Evolutionary conservation across 2,888 invertebrate genomes (phyloP).

Genomic region (Ophion slaviceki): DNA sequence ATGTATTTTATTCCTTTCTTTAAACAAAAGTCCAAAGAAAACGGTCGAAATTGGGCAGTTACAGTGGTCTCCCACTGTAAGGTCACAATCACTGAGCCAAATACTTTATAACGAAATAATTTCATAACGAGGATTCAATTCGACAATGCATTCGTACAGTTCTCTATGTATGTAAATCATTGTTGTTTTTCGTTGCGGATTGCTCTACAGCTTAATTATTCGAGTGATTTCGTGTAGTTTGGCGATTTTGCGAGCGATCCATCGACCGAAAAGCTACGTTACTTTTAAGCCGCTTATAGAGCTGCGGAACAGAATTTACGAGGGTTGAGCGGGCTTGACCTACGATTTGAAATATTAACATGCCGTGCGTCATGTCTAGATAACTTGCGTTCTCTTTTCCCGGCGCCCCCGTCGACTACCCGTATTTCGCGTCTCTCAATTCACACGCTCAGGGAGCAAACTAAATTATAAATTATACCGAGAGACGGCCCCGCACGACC

Average conservation of each 20-base stretch:
- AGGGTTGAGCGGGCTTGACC: slow-evolving; percentile 57
- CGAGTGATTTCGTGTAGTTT: slow-evolving; percentile 4
- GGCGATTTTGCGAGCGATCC: neutral
- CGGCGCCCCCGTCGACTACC: neutral
- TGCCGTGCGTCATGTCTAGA: slow-evolving; percentile 58
- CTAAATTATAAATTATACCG: slow-evolving; percentile 55
- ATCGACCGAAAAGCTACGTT: slow-evolving; percentile 64
- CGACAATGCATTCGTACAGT: too few relatives aligned
- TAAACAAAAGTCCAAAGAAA: too few relatives aligned
- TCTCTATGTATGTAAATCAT: too few relatives aligned
- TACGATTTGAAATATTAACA: slow-evolving; percentile 72
- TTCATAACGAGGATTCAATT: too few relatives aligned
- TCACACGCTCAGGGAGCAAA: slow-evolving; percentile 28
- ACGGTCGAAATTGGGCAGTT: too few relatives aligned
- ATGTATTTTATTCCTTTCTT: too few relatives aligned
- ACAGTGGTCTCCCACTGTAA: too few relatives aligned
- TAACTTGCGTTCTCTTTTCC: slow-evolving; percentile 41
- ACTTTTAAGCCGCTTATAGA: slow-evolving; percentile 77
- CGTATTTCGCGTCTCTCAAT: slow-evolving; percentile 24
- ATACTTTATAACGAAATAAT: too few relatives aligned
- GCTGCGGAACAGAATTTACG: slow-evolving; percentile 71
- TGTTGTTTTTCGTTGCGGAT: neutral
- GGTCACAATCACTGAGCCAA: too few relatives aligned
- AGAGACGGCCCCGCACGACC: slow-evolving; percentile 25
- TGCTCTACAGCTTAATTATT: neutral